Evolutionary conservation across 2,113 vertebrate species (phyloP).

Genomic region (Polypterus bichir): DNA sequence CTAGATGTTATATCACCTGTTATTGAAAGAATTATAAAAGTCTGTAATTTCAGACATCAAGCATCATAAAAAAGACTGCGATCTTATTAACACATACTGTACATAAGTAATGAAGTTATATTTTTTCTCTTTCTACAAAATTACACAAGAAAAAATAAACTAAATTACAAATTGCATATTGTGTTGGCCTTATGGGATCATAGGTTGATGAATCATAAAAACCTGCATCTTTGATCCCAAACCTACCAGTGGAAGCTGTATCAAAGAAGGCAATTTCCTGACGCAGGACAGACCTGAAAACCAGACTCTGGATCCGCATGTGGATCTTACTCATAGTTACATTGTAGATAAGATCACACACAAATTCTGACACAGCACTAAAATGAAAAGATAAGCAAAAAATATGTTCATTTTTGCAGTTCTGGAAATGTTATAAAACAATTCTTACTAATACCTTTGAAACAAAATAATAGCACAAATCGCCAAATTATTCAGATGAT

Average conservation of each 20-base stretch:
- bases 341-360: conserved; percentile 52
- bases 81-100: too few relatives aligned
- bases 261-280: conserved; percentile 59
- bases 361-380: conserved; percentile 52
- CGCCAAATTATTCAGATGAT: too few relatives aligned
- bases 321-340: conserved; percentile 54
- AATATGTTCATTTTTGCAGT: too few relatives aligned
- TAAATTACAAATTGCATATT: too few relatives aligned
- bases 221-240: too few relatives aligned
- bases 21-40: background rate
- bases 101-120: too few relatives aligned
- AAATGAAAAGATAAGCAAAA: conserved; percentile 5
- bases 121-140: too few relatives aligned
- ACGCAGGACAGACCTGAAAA: conserved; percentile 51
- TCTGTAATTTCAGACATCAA: background rate
- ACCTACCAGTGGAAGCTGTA: conserved; percentile 31
- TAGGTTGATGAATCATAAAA: too few relatives aligned
- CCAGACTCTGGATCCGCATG: conserved; percentile 42
- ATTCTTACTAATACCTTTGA: background rate
- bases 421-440: background rate
- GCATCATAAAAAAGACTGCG: too few relatives aligned
- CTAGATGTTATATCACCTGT: conserved; percentile 58
- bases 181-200: background rate
- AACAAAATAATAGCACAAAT: too few relatives aligned
- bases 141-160: too few relatives aligned